Base-by-base conservation (phyloP, 2,888 invertebrate genomes). In the Stenodema calcarata region DNA sequence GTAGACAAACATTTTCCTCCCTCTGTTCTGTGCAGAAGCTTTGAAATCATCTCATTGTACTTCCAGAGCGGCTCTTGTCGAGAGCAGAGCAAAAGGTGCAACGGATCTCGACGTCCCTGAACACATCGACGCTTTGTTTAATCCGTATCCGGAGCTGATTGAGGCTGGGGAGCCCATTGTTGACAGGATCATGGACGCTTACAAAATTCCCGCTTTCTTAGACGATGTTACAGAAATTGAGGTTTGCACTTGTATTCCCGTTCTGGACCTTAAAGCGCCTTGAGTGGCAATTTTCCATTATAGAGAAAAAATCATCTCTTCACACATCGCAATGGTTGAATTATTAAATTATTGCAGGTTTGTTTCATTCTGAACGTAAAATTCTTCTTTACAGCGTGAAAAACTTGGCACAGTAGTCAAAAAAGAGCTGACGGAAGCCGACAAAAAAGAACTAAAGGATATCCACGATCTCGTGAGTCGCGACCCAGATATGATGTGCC, bases 371-470 rank as follows among this genome's bases (percentile, higher is more conserved):
- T n/a, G n/a, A n/a, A n/a, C n/a, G n/a, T n/a, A n/a, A n/a, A n/a
- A n/a, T n/a, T n/a, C n/a, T n/a, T n/a, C n/a, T 50, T 79, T 18
- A n/a, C 23, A 12, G 18, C n/a, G 3, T 27, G 62, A 18, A 62
- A 23, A 62, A 62, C n/a, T n/a, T n/a, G 54, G 54, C 16, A 62
- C 3, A 23, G 62, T 18, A 4, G 62, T 23, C 23, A 50, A 80
- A n/a, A 85, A 85, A 54, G 54, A 50, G 62, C 47, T 85, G 18
- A 76, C 76, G 2, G 85, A 76, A 2, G 85, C 69, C n/a, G 47
- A 85, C 18, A 50, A 18, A 18, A 47, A 76, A 18, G 85, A 85
- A 54, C 35, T 76, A 28, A 28, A 27, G 11, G 76, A 27, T 7
- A 85, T 85, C 23, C 41, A 85, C 30, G 23, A 76, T n/a, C 30